Evolutionary conservation across 2,888 invertebrate genomes (phyloP), one percentile per base, ranked within the genome.

Genomic region (Adelognathus sp.): DNA sequence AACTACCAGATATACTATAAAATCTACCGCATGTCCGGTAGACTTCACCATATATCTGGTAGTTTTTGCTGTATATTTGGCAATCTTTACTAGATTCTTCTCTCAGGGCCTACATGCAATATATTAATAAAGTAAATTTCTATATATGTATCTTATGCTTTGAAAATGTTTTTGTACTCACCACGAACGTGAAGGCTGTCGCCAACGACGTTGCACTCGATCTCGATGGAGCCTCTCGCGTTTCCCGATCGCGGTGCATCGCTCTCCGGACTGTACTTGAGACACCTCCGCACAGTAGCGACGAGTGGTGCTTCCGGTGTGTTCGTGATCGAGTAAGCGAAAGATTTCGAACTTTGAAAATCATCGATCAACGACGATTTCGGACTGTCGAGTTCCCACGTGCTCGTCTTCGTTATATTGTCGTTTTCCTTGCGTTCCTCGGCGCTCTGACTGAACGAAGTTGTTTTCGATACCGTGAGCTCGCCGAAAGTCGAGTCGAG

Each of bases 151-250:
- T 46, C 31, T 39, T 44, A 16, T 36, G 18, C 11, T 16, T 9
- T 24, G 39, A 18, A 9, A 79, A 41, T 73, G 58, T 58, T 18
- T 9, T 33, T 39, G 29, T 56, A 91, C 94, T 94, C 92, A 95
- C 95, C 95, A 92, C 95, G 94, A 86, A 95, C 94, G 92, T 94
- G 94, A 88, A 95, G 93, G 74, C 93, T 92, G 80, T 94, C 93
- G 81, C 93, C 93, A 36, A 92, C 92, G n/a, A 92, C 92, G 44
- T 92, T 91, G 76, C 94, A 93, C 87, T 94, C 94, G 85, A 95
- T 91, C 85, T 95, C 95, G 84, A 95, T 93, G 2, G 94, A 94
- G 24, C 94, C 95, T n/a, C 86, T 82, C 6, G 82, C 81, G 27
- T 82, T 84, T 3, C 71, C 54, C 9, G 83, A 75, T 61, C 82